phyloP scores from a whole-genome alignment of 2,113 vertebrate genomes.

The Orycteropus afer region DNA sequence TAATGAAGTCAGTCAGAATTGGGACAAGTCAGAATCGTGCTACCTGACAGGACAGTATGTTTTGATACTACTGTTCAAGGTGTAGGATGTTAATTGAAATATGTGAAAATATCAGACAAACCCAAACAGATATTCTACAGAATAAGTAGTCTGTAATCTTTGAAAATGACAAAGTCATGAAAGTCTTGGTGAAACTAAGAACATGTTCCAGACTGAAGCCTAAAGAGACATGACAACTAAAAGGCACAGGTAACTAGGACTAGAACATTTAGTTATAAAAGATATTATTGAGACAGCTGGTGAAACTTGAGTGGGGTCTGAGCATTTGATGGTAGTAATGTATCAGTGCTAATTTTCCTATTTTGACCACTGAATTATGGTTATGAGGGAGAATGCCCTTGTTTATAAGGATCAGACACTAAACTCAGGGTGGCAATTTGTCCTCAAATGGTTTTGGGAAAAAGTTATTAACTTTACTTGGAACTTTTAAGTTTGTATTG shows the following conservation, averaged over 20 bases:
- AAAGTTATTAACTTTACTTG: background rate
- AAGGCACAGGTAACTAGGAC: no score
- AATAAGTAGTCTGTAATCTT: background rate
- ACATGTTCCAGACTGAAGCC: background rate
- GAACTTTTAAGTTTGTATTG: background rate
- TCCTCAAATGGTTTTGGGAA: background rate
- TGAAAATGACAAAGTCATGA: background rate
- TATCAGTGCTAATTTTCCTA: no score
- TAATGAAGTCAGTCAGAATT: background rate
- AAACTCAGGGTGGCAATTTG: background rate
- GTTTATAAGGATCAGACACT: background rate
- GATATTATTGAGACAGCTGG: no score
- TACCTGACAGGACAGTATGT: background rate
- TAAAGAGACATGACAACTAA: no score
- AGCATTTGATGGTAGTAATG: no score
- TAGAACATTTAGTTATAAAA: no score
- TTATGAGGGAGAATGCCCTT: background rate
- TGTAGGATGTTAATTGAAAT: background rate
- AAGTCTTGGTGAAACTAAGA: slow-evolving; percentile 14
- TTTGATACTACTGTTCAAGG: background rate
- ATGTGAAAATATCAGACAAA: background rate
- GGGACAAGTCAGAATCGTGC: background rate
- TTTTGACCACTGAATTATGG: no score
- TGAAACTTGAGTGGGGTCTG: no score
- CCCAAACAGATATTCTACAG: background rate